Percentiles rank a stretch among this genome's conserved stretches.
phyloP scores from a whole-genome alignment of 2,888 invertebrate species.

The Diachrysia chrysitis region DNA sequence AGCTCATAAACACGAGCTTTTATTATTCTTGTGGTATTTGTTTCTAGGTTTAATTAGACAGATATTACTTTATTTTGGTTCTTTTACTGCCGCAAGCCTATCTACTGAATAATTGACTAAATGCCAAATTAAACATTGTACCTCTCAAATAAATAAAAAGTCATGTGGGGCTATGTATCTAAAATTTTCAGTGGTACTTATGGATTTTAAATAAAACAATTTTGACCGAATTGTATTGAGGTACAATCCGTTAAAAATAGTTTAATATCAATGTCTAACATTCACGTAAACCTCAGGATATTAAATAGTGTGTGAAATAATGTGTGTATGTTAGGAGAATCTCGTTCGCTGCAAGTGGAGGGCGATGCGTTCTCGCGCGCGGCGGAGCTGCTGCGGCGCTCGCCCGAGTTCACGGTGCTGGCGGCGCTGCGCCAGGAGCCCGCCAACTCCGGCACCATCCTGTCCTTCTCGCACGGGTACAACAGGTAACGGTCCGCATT shows the following conservation, averaged over 20 bases:
- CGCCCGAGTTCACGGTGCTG: constrained; percentile 94
- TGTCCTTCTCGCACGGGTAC: constrained; percentile 94
- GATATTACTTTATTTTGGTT: background rate
- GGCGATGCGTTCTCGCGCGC: constrained; percentile 91
- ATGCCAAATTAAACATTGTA: background rate
- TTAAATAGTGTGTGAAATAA: background rate
- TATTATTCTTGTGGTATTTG: background rate
- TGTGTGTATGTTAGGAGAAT: constrained; percentile 89
- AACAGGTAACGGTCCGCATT: constrained; percentile 88
- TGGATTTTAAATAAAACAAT: no score
- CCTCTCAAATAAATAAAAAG: background rate
- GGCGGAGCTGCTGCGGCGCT: constrained; percentile 91
- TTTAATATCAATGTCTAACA: no score
- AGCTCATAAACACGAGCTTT: background rate
- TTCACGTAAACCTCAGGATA: no score
- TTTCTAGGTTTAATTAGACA: background rate
- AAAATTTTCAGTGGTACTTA: background rate
- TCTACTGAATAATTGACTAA: background rate
- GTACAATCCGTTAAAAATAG: no score
- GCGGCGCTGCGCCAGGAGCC: constrained; percentile 94
- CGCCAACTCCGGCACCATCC: constrained; percentile 94
- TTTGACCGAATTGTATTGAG: no score
- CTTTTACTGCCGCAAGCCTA: background rate
- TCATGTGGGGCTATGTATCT: background rate
- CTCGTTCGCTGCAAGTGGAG: constrained; percentile 92